A percentile compares a stretch with the other conserved stretches of the same genome.
Evolutionary conservation across 2,888 invertebrate species (phyloP).

Genomic region (Prenolepis imparis): DNA sequence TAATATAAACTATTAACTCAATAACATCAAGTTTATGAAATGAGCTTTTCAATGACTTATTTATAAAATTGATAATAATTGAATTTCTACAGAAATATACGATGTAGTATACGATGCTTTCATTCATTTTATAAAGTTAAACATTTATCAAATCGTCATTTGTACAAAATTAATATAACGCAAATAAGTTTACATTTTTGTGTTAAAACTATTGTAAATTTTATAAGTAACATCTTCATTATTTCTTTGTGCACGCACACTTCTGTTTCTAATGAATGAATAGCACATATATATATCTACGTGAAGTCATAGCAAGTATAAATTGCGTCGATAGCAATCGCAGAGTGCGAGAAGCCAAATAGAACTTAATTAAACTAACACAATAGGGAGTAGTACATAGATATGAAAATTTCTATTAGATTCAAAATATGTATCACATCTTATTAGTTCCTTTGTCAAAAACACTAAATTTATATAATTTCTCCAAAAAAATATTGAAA

Average conservation of each 20-base stretch:
- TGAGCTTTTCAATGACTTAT: conserved; percentile 22
- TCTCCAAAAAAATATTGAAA: background rate
- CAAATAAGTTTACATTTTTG: background rate
- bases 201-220: background rate
- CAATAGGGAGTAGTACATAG: background rate
- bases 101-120: background rate
- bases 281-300: background rate
- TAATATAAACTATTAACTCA: background rate
- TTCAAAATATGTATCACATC: background rate
- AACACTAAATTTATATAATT: background rate
- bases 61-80: background rate
- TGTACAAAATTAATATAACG: background rate
- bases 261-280: conserved; percentile 2
- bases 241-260: background rate
- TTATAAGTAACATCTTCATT: conserved; percentile 4
- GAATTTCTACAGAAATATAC: background rate
- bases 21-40: background rate
- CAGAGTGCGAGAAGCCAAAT: conserved; percentile 10
- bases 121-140: background rate
- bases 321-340: conserved; percentile 8
- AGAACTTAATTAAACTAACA: conserved; percentile 8
- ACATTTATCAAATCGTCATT: background rate
- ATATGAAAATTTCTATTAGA: background rate
- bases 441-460: background rate
- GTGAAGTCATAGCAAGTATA: background rate